Evolutionary conservation across 1,140 invertebrate species (phyloP).

Genomic region (Caenorhabditis latens): DNA sequence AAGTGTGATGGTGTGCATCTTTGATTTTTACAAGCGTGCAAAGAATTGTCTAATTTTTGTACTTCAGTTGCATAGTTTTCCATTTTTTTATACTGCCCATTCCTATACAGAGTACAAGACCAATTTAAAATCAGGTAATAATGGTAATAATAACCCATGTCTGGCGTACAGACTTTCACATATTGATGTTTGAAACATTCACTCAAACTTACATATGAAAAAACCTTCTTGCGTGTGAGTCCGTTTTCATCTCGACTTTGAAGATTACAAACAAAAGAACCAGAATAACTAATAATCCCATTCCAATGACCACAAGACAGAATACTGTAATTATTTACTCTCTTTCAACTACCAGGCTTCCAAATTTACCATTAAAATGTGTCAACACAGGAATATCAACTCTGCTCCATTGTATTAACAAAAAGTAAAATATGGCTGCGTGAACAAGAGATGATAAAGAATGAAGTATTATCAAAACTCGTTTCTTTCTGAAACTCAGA

Average conservation of each 20-base stretch:
- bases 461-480: background rate
- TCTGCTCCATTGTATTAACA: slow-evolving; percentile 16
- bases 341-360: background rate
- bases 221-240: slow-evolving; percentile 14
- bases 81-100: no score
- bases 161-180: no score
- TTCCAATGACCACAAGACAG: slow-evolving; percentile 9
- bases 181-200: background rate
- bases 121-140: no score
- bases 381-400: background rate
- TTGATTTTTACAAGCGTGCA: no score
- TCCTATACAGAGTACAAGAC: no score
- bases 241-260: background rate
- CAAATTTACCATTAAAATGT: background rate
- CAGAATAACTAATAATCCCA: background rate
- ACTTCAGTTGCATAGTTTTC: no score
- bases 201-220: slow-evolving; percentile 1
- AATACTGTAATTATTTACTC: background rate
- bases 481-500: background rate
- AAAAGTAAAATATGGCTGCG: slow-evolving; percentile 5
- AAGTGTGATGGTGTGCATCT: background rate
- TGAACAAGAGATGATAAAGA: background rate
- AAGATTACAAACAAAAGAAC: background rate
- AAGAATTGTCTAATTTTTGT: no score
- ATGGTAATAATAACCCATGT: no score